Evolutionary conservation across 2,888 invertebrate species (phyloP).

Genomic region (Xestia c-nigrum): DNA sequence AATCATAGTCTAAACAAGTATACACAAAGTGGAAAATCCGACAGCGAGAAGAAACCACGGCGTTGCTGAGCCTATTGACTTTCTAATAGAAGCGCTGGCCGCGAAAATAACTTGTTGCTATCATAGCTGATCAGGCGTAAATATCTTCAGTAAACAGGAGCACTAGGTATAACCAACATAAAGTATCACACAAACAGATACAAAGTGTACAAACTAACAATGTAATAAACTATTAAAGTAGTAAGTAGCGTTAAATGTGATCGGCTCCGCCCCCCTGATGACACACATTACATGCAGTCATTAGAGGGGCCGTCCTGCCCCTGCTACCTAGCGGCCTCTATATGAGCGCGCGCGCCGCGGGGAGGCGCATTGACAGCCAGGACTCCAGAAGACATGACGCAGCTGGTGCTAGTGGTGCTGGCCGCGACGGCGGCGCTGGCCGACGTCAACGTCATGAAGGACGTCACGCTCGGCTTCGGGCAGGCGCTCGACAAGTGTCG

Average conservation of each 20-base stretch:
- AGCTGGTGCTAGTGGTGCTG: conserved; percentile 51
- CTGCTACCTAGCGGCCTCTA: conserved; percentile 30
- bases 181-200: conserved; percentile 5
- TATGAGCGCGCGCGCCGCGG: conserved; percentile 27
- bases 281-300: conserved; percentile 37
- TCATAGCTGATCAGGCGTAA: conserved; percentile 18
- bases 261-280: conserved; percentile 26
- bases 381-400: conserved; percentile 11
- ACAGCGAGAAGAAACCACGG: too few species aligned
- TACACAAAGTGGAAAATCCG: not conserved
- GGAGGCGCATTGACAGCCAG: not conserved
- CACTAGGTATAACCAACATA: not conserved
- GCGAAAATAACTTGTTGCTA: conserved; percentile 10
- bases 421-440: conserved; percentile 57
- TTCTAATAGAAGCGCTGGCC: not conserved
- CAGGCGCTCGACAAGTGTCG: conserved; percentile 85
- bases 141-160: not conserved
- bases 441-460: conserved; percentile 82
- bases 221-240: conserved; percentile 22
- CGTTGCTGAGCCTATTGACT: not conserved
- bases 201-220: conserved; percentile 21
- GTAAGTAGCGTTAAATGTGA: conserved; percentile 11
- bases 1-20: not conserved
- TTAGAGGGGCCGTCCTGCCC: not conserved
- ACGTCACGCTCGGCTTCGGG: conserved; percentile 87